Base-by-base conservation (phyloP, 2,888 invertebrate genomes). In the Chesias legatella region DNA sequence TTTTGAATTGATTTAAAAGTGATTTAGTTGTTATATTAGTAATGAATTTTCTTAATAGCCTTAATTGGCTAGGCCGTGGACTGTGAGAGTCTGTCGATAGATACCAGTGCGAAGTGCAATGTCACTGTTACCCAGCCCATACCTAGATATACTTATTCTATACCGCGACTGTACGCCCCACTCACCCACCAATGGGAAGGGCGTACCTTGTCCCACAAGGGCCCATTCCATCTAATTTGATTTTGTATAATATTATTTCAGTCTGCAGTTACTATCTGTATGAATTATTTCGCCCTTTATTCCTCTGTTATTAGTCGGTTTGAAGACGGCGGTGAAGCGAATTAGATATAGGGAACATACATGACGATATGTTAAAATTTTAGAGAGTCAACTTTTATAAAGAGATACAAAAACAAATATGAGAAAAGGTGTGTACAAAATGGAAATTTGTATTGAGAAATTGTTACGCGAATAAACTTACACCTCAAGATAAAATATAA, bases 391-490 rank as follows among this genome's bases (percentile, higher is more conserved):
- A 86, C 84, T 88, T 88, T 88, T 88, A 86, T 88, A 88, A 86
- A 79, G 80, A 84, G 78, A 67, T 17, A 70, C 73, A 85, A 77
- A 81, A 83, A 69, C 84, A 80, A 75, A 79, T 82, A 81, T 63
- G 71, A 73, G 81, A 81, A 79, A 84, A 81, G 86, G 85, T 88
- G 86, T 86, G 86, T 86, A 88, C 85, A 86, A 88, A 85, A 85
- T 77, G 84, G 84, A 84, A 80, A 86, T 88, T 88, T 88, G 88
- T 88, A 88, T 48, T 88, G 85, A 86, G 83, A 86, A 79, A 85
- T 86, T 88, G 88, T 88, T 88, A 88, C 83, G 88, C 86, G 85
- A 86, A 86, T 88, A 88, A 88, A 86, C 86, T 85, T 88, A 88
- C 86, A 88, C 88, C 88, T 85, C 86, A 83, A 84, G 75, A 85